Percentiles rank a stretch among this genome's conserved stretches.
Conservation (phyloP, 64 coral and sea anemone species). For the Montipora capricornis region DNA sequence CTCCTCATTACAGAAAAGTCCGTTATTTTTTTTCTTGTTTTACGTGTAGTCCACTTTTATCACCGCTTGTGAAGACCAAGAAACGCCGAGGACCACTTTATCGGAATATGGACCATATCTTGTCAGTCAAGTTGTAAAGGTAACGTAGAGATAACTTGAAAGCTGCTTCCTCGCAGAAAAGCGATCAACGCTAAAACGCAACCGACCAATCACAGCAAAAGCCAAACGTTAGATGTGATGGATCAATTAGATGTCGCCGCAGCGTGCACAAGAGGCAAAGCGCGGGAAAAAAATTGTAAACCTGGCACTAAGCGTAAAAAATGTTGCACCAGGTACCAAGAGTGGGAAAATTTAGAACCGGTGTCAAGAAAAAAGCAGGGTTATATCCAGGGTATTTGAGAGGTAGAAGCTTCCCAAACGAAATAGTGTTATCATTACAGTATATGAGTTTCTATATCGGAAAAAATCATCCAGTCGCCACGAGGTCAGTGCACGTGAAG, state of each 20-base stretch:
- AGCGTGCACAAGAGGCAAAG: background rate
- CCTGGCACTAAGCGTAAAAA: background rate
- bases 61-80: conserved; percentile 63
- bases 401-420: no score
- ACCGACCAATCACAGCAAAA: background rate
- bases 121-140: conserved; percentile 78
- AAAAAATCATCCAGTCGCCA: no score
- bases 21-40: background rate
- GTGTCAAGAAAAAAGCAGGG: no score
- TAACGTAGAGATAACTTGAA: background rate
- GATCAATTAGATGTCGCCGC: background rate
- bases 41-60: conserved; percentile 55
- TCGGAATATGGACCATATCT: conserved; percentile 71
- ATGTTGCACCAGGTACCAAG: background rate
- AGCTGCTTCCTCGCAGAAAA: no score
- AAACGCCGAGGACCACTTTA: conserved; percentile 52
- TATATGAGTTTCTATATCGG: no score
- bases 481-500: no score
- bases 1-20: no score
- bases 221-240: background rate
- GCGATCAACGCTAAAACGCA: background rate
- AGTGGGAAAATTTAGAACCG: background rate
- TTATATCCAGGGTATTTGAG: no score
- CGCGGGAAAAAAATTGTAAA: background rate
- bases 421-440: no score